These are phyloP conservation scores for Torymus tubicola DNA, from an alignment of 2,888 invertebrate species.

Conservation along the genomic window DNA sequence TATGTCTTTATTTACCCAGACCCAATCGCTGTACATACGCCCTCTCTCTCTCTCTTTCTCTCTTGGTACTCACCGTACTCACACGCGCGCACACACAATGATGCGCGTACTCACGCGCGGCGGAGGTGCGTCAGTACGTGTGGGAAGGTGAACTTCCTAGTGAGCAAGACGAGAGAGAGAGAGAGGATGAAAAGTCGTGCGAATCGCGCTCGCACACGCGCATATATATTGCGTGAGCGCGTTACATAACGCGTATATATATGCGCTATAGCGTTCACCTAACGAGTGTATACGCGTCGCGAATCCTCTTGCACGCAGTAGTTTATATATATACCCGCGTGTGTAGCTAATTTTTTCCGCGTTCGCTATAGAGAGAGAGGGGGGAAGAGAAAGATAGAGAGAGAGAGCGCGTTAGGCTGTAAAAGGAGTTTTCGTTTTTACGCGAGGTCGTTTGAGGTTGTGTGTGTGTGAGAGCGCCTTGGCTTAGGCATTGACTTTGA, in stretches of 20 bases:
- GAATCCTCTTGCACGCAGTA: neutral
- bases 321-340: neutral
- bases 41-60: too few species aligned
- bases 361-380: neutral
- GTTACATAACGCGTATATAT: neutral
- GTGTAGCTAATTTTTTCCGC: slow-evolving; percentile 8
- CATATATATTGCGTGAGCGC: slow-evolving; percentile 32
- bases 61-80: too few species aligned
- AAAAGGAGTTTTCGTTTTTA: slow-evolving; percentile 25
- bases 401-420: neutral
- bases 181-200: slow-evolving; percentile 56
- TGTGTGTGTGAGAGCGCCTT: neutral
- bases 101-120: neutral
- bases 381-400: too few species aligned
- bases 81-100: too few species aligned
- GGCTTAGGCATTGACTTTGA: slow-evolving; percentile 35
- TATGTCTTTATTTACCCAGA: slow-evolving; percentile 24
- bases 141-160: slow-evolving; percentile 55
- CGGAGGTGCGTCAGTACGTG: slow-evolving; percentile 14
- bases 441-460: neutral
- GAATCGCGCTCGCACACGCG: slow-evolving; percentile 18
- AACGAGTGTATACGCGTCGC: slow-evolving; percentile 18
- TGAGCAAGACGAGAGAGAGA: slow-evolving; percentile 28
- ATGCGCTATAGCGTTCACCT: neutral
- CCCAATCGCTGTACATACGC: too few species aligned